Conservation (phyloP, 2,113 vertebrate species). For the Isichthys henryi region DNA sequence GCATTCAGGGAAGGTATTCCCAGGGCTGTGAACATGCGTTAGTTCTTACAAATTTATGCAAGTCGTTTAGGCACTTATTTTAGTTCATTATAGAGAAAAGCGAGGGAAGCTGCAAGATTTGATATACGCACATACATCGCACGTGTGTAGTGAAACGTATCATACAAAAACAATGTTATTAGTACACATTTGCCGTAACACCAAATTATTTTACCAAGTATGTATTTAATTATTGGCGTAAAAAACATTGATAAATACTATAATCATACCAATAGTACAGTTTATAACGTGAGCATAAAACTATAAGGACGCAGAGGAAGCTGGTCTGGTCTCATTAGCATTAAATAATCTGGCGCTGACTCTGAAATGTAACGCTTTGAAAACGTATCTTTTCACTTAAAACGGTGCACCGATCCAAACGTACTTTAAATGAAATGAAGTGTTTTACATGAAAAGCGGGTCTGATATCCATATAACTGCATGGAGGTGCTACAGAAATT, state of each 20-base stretch:
- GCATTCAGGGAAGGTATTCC: conserved; percentile 21
- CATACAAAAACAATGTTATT: background rate
- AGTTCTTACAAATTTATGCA: background rate
- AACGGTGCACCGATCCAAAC: background rate
- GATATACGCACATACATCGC: background rate
- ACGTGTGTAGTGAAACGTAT: background rate
- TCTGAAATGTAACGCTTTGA: background rate
- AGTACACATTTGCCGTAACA: background rate
- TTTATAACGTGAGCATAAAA: background rate
- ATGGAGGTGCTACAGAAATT: background rate
- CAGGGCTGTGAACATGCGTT: background rate
- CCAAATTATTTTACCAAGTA: background rate
- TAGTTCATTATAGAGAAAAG: background rate
- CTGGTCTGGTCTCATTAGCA: background rate
- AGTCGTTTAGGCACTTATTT: background rate
- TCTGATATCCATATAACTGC: background rate
- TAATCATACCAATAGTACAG: background rate
- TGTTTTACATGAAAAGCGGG: background rate
- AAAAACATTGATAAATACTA: background rate
- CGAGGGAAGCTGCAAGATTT: background rate
- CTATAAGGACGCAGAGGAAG: background rate
- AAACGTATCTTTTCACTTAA: background rate
- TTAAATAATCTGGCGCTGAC: background rate
- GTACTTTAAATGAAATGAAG: background rate
- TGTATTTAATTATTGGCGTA: background rate